phyloP scores from a whole-genome alignment of 35 echinoderm and acorn worm genomes.

The Holothuria glaberrima region DNA sequence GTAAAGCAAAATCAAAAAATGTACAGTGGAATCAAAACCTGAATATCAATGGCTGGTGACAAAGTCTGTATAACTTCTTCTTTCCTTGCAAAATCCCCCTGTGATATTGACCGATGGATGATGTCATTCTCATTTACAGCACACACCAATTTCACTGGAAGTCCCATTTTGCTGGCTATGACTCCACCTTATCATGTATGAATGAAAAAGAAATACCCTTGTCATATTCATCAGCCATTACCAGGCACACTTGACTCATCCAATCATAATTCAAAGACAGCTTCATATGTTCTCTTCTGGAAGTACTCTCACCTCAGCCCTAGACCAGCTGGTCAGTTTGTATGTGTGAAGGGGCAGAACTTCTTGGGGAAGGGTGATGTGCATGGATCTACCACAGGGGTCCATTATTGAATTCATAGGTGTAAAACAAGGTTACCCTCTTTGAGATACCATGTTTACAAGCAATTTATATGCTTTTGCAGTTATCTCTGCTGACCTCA shows the following conservation, averaged over 20 bases:
- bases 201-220: neutral
- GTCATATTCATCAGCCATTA: neutral
- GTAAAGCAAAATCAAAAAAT: too few relatives aligned
- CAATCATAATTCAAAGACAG: neutral
- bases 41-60: slow-evolving; percentile 93
- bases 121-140: slow-evolving; percentile 94
- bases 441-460: too few relatives aligned
- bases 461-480: too few relatives aligned
- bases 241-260: neutral
- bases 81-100: slow-evolving; percentile 69
- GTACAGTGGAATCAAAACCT: slow-evolving; percentile 48
- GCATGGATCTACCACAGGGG: too few relatives aligned
- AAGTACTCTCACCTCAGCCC: too few relatives aligned
- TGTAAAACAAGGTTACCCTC: too few relatives aligned
- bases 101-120: slow-evolving; percentile 58
- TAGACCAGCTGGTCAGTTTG: too few relatives aligned
- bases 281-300: too few relatives aligned
- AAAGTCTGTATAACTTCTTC: slow-evolving; percentile 55
- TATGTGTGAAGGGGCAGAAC: too few relatives aligned
- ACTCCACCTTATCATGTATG: slow-evolving; percentile 61
- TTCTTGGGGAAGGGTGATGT: too few relatives aligned
- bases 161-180: slow-evolving; percentile 82
- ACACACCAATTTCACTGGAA: slow-evolving; percentile 84
- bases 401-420: too few relatives aligned
- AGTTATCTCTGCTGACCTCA: too few relatives aligned